Percentiles rank a stretch among this genome's conserved stretches.
These are phyloP conservation scores for Carassius carassius DNA, from an alignment of 2,113 vertebrate species.

Conservation along the genomic window DNA sequence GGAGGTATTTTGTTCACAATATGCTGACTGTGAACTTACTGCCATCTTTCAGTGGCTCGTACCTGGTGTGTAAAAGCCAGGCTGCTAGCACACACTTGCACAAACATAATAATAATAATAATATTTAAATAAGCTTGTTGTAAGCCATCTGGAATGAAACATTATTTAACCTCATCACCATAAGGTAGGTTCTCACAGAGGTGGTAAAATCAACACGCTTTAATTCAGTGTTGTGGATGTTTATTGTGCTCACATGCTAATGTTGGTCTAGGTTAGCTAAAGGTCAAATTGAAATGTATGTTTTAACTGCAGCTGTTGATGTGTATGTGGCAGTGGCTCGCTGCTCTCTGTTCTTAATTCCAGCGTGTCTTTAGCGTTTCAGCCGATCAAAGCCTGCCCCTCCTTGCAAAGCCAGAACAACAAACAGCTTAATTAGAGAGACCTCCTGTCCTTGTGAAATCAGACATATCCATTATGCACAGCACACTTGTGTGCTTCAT, in stretches of 20 bases:
- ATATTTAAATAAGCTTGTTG: neutral
- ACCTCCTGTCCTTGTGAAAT: conserved; percentile 29
- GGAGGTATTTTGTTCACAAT: conserved; percentile 25
- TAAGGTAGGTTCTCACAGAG: neutral
- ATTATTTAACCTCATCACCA: neutral
- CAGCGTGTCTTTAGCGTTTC: neutral
- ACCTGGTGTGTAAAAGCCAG: neutral
- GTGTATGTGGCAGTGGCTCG: neutral
- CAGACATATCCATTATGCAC: conserved; percentile 35
- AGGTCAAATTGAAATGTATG: neutral
- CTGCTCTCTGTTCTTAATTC: conserved; percentile 29
- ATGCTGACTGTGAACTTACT: conserved; percentile 32
- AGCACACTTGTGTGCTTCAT: conserved; percentile 11
- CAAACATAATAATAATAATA: neutral
- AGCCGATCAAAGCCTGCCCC: neutral
- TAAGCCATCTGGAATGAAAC: neutral
- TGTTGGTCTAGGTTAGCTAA: neutral
- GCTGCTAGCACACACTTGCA: neutral
- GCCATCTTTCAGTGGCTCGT: neutral
- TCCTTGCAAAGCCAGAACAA: conserved; percentile 31
- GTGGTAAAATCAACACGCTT: neutral
- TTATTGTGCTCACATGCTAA: neutral
- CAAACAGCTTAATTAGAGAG: conserved; percentile 46
- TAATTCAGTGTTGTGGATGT: neutral
- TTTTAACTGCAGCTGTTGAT: neutral